Evolutionary conservation across 1,140 invertebrate genomes (phyloP).

Genomic region (Vanessa atalanta): DNA sequence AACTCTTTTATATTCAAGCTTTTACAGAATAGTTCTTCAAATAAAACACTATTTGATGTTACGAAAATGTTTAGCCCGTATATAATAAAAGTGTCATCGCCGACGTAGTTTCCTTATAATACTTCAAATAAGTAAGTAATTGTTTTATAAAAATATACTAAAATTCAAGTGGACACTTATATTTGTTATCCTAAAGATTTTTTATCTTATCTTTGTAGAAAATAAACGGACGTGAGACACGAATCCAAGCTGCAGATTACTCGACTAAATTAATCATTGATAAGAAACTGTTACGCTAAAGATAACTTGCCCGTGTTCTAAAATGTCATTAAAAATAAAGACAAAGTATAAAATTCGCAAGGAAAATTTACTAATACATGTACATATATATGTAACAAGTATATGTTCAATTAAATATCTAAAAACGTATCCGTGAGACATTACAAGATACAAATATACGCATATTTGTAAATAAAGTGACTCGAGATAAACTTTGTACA

Average conservation of each 20-base stretch:
- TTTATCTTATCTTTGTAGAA: conserved; percentile 69
- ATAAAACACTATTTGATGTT: conserved; percentile 14
- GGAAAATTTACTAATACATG: too few species aligned
- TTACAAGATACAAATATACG: too few species aligned
- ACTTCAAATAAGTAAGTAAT: not conserved
- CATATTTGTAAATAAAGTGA: too few species aligned
- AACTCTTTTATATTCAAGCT: conserved; percentile 24
- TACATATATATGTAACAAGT: too few species aligned
- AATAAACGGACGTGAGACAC: conserved; percentile 67
- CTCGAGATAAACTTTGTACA: too few species aligned
- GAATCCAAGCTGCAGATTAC: conserved; percentile 63
- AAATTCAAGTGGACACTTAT: conserved; percentile 36
- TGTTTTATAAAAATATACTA: conserved; percentile 20
- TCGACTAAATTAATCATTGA: conserved; percentile 71
- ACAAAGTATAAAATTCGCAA: too few species aligned
- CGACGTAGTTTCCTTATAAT: not conserved
- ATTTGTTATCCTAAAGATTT: conserved; percentile 51
- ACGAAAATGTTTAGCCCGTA: conserved; percentile 12
- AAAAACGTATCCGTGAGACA: too few species aligned
- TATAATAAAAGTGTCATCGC: conserved; percentile 15
- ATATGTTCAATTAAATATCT: too few species aligned
- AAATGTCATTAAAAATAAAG: too few species aligned
- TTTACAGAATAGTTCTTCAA: conserved; percentile 26
- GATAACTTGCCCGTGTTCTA: not conserved
- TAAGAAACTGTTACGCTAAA: conserved; percentile 47